A percentile compares a stretch with the other conserved stretches of the same genome.
Evolutionary conservation across 2,888 invertebrate genomes (phyloP).

Genomic region (Ectropis crepuscularia): DNA sequence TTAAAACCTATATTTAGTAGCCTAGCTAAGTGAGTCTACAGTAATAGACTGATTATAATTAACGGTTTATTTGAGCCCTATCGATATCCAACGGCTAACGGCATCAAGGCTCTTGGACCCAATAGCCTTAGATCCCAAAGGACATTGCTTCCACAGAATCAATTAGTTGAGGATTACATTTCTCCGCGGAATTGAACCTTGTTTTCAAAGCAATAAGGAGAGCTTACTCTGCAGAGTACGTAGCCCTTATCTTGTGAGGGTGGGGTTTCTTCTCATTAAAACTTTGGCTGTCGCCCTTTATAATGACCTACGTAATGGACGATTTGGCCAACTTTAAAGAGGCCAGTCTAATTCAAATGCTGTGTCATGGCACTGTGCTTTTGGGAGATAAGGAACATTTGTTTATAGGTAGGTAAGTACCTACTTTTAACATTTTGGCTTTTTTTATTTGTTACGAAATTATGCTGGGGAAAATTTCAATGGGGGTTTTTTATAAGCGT

Average conservation of each 20-base stretch:
- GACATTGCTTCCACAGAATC: slow-evolving; percentile 60
- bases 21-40: not conserved
- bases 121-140: slow-evolving; percentile 41
- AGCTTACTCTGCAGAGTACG: slow-evolving; percentile 22
- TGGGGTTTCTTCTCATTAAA: slow-evolving; percentile 68
- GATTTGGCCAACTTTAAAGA: slow-evolving; percentile 51
- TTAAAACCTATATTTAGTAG: not conserved
- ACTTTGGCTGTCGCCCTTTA: slow-evolving; percentile 63
- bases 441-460: too few relatives aligned
- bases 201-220: slow-evolving; percentile 17
- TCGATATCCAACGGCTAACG: slow-evolving; percentile 33
- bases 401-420: not conserved
- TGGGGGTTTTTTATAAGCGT: too few relatives aligned
- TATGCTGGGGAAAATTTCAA: too few relatives aligned
- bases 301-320: slow-evolving; percentile 65
- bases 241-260: slow-evolving; percentile 50
- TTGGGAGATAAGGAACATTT: slow-evolving; percentile 14
- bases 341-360: slow-evolving; percentile 57
- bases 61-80: slow-evolving; percentile 42
- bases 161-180: slow-evolving; percentile 65
- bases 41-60: slow-evolving; percentile 23
- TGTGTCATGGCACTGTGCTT: slow-evolving; percentile 48
- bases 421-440: too few relatives aligned
- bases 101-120: slow-evolving; percentile 36
- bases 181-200: slow-evolving; percentile 36